Evolutionary conservation across 2,888 invertebrate species (phyloP).

Genomic region (Dryobota labecula): DNA sequence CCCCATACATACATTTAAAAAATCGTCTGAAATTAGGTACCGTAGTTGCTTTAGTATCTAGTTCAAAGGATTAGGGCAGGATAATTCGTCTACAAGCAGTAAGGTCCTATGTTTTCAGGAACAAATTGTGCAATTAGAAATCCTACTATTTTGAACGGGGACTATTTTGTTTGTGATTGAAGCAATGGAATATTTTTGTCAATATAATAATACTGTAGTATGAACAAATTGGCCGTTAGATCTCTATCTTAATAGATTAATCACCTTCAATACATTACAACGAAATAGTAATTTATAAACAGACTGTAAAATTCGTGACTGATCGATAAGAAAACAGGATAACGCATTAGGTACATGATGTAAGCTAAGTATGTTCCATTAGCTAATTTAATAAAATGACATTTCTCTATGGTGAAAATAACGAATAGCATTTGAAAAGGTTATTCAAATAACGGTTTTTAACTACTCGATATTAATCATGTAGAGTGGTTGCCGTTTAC

Average conservation of each 20-base stretch:
- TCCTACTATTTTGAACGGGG: neutral
- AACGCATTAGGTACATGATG: conserved; percentile 40
- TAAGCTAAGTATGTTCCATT: conserved; percentile 42
- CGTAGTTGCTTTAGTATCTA: neutral
- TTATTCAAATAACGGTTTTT: conserved; percentile 60
- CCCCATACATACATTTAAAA: neutral
- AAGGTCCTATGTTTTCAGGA: neutral
- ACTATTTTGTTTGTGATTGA: neutral
- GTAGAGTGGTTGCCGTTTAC: conserved; percentile 58
- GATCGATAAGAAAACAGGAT: conserved; percentile 37
- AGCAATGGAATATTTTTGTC: neutral
- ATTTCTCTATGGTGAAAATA: conserved; percentile 42
- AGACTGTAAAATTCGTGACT: conserved; percentile 40
- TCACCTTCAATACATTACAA: conserved; percentile 30
- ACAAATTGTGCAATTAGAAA: conserved; percentile 1
- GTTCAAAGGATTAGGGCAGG: neutral
- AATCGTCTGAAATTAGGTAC: neutral
- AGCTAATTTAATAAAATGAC: conserved; percentile 41
- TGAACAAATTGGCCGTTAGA: conserved; percentile 13
- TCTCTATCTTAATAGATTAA: conserved; percentile 44
- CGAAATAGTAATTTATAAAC: conserved; percentile 28
- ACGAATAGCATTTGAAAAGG: conserved; percentile 49
- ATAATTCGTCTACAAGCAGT: neutral
- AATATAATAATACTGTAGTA: neutral
- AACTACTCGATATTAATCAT: conserved; percentile 61